Base-by-base conservation (phyloP, 2,113 vertebrate genomes). In the Damaliscus lunatus region DNA sequence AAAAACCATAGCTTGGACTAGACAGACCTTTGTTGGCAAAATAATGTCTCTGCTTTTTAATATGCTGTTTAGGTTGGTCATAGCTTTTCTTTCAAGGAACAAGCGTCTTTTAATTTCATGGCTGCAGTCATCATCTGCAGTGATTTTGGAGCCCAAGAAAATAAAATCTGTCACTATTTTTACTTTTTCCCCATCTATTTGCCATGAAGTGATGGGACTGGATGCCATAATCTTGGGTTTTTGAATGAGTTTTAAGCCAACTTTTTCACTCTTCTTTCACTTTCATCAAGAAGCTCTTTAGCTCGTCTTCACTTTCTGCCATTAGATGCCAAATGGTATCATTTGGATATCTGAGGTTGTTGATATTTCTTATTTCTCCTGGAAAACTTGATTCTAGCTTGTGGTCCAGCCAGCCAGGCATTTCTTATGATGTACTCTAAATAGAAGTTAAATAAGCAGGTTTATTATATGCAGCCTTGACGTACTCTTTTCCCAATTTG, bases 401-500 rank as follows among this genome's bases (percentile, higher is more conserved):
- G 40, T 77, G 40, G 3, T 43, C 36, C 71, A 77, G 2, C 6
- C 23, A 77, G 71, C 40, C 71, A 77, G 71, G 23, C 23, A 27
- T 77, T 77, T 77, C 36, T 40, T 6, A 14, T 43, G 40, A 77
- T 43, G 11, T 27, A 43, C 40, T 77, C 12, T 77, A 5, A 77
- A 27, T 2, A 77, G 12, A 77, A 77, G 23, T 77, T 77, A 43
- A 43, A 43, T 77, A 77, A 77, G 36, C 1, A 43, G 40, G 23
- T 23, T 27, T 25, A 43, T 27, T 77, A 43, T 74, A 27, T 27
- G 12, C 23, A 43, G 71, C 23, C 23, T 43, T 77, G 6, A 43
- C 0, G 0, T 77, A 77, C 23, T 14, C 71, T 40, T 27, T 27
- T 7, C 71, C 40, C 12, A 43, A 43, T 27, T 77, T 77, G 40